These are phyloP conservation scores for Adelosebastes latens DNA, from an alignment of 2,797 vertebrate species.

Conservation along the genomic window DNA sequence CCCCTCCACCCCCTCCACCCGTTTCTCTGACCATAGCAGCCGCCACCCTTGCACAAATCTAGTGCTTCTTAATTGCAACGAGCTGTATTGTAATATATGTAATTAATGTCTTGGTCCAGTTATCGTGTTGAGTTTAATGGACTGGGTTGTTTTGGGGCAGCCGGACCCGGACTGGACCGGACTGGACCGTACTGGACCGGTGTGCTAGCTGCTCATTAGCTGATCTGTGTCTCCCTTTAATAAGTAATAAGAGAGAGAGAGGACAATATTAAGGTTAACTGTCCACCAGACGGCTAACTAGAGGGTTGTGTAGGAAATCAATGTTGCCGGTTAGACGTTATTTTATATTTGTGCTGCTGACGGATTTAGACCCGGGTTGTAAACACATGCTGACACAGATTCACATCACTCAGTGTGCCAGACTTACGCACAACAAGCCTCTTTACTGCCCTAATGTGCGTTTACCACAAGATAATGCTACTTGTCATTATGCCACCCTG, in stretches of 20 bases:
- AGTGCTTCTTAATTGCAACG: neutral
- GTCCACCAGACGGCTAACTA: neutral
- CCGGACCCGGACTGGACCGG: neutral
- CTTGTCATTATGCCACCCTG: neutral
- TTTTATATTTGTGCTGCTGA: neutral
- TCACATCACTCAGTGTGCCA: neutral
- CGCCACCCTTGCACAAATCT: neutral
- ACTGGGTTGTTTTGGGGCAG: neutral
- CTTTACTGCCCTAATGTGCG: neutral
- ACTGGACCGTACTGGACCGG: too few species aligned
- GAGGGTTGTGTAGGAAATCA: neutral
- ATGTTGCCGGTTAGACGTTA: neutral
- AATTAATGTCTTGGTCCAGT: neutral
- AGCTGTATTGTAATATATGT: neutral
- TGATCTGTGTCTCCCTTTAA: neutral
- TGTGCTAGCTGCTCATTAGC: conserved; percentile 4
- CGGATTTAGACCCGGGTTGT: conserved; percentile 42
- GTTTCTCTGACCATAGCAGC: neutral
- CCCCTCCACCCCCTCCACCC: too few species aligned
- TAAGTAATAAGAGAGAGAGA: neutral
- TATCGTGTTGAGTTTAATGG: neutral
- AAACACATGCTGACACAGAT: conserved; percentile 61
- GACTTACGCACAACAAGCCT: conserved; percentile 3
- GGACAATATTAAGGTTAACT: neutral
- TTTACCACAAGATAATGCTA: neutral